phyloP scores from a whole-genome alignment of 2,797 vertebrate species.

The Staurois parvus region DNA sequence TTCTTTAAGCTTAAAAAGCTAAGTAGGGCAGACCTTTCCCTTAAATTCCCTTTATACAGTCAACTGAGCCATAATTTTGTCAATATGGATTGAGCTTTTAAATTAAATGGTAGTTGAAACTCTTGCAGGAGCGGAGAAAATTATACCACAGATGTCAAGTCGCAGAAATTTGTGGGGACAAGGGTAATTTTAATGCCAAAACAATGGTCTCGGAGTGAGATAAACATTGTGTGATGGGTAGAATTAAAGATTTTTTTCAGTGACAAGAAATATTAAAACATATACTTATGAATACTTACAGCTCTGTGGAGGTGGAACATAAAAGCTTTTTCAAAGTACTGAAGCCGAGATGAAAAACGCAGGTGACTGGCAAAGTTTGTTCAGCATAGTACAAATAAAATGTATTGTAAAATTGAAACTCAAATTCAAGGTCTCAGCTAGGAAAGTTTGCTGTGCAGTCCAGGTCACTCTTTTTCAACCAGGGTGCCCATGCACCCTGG shows the following conservation, averaged over 20 bases:
- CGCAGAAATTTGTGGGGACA: background rate
- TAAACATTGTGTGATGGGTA: background rate
- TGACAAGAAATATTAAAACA: slow-evolving; percentile 3
- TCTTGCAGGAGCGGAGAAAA: background rate
- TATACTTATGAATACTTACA: background rate
- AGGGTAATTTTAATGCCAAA: slow-evolving; percentile 4
- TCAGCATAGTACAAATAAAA: too few relatives aligned
- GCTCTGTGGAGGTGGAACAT: background rate
- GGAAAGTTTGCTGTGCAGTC: too few relatives aligned
- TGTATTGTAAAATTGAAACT: too few relatives aligned
- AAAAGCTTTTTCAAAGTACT: too few relatives aligned
- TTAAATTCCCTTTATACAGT: slow-evolving; percentile 9
- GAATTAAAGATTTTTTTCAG: background rate
- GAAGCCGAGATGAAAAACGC: too few relatives aligned
- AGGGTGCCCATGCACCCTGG: too few relatives aligned
- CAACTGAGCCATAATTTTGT: slow-evolving; percentile 5
- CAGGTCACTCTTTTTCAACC: too few relatives aligned
- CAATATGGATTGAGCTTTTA: background rate
- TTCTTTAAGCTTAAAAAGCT: slow-evolving; percentile 4
- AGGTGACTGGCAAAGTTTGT: too few relatives aligned
- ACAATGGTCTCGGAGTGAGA: background rate
- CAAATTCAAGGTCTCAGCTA: too few relatives aligned
- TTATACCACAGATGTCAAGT: slow-evolving; percentile 14
- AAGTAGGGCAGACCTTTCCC: background rate
- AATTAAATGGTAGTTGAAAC: slow-evolving; percentile 23